Evolutionary conservation across 2,888 invertebrate genomes (phyloP).

Genomic region (Cepaea hortensis): DNA sequence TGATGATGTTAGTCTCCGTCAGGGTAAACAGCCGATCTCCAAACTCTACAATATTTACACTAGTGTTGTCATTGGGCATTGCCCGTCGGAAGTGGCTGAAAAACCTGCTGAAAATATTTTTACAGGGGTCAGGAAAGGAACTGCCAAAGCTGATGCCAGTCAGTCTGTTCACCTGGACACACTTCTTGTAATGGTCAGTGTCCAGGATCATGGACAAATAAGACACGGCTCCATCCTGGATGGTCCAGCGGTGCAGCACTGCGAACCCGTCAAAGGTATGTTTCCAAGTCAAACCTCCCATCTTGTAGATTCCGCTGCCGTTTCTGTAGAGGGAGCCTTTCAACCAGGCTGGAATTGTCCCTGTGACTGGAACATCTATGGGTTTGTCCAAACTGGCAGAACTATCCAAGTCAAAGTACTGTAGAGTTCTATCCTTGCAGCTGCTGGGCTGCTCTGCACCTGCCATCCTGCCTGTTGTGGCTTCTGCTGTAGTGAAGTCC

Average conservation of each 20-base stretch:
- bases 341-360: constrained; percentile 65
- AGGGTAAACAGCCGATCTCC: constrained; percentile 49
- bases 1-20: constrained; percentile 44
- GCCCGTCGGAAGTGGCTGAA: constrained; percentile 31
- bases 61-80: constrained; percentile 24
- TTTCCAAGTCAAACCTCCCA: constrained; percentile 81
- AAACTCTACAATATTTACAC: constrained; percentile 40
- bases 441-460: background rate
- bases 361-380: constrained; percentile 50
- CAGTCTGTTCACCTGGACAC: constrained; percentile 82
- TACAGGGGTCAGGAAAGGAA: constrained; percentile 85
- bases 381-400: constrained; percentile 6
- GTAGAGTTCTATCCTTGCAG: background rate
- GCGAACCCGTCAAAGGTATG: constrained; percentile 95
- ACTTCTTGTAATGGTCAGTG: constrained; percentile 83
- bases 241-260: constrained; percentile 78
- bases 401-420: constrained; percentile 3
- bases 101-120: constrained; percentile 6
- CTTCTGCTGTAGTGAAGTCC: background rate
- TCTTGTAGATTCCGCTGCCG: constrained; percentile 90
- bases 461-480: background rate
- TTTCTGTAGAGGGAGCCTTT: constrained; percentile 65
- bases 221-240: constrained; percentile 75
- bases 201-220: constrained; percentile 80
- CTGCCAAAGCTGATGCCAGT: constrained; percentile 92